Conservation (phyloP, 2,888 invertebrate species). For the Drosophila lutescens region DNA sequence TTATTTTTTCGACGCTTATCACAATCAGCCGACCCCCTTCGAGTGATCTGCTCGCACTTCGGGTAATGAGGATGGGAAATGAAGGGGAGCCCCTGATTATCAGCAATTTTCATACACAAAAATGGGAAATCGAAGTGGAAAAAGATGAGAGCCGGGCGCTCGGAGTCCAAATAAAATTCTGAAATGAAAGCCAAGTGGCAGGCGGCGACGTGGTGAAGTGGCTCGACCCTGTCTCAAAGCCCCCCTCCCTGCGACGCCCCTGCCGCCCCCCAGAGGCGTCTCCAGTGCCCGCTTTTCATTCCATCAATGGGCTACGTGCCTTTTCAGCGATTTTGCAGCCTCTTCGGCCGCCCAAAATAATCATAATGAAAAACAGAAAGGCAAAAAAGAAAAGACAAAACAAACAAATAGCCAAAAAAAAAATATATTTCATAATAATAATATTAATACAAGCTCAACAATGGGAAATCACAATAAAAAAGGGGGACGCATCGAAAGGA, state of each 20-base stretch:
- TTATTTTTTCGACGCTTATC: constrained; percentile 47
- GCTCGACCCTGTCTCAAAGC: constrained; percentile 57
- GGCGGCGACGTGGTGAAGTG: constrained; percentile 74
- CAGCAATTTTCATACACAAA: constrained; percentile 75
- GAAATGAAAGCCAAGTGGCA: constrained; percentile 72
- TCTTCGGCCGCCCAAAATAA: constrained; percentile 64
- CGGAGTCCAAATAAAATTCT: constrained; percentile 24
- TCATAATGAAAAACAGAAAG: constrained; percentile 46
- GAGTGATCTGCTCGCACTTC: constrained; percentile 55
- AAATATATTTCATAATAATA: constrained; percentile 45
- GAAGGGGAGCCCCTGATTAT: constrained; percentile 57
- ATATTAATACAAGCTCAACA: constrained; percentile 46
- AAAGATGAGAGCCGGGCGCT: constrained; percentile 36
- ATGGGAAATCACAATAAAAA: constrained; percentile 16
- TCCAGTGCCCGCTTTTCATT: constrained; percentile 35
- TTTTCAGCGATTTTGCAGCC: constrained; percentile 75
- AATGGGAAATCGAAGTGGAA: constrained; percentile 72
- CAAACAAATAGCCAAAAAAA: constrained; percentile 25
- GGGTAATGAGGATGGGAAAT: constrained; percentile 50
- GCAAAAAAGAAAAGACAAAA: constrained; percentile 26
- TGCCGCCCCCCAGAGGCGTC: constrained; percentile 7
- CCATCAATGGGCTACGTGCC: constrained; percentile 72
- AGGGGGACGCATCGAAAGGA: background rate
- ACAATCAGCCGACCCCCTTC: constrained; percentile 58
- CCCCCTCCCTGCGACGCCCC: background rate